Evolutionary conservation across 2,113 vertebrate species (phyloP).

Genomic region (Gobio gobio): DNA sequence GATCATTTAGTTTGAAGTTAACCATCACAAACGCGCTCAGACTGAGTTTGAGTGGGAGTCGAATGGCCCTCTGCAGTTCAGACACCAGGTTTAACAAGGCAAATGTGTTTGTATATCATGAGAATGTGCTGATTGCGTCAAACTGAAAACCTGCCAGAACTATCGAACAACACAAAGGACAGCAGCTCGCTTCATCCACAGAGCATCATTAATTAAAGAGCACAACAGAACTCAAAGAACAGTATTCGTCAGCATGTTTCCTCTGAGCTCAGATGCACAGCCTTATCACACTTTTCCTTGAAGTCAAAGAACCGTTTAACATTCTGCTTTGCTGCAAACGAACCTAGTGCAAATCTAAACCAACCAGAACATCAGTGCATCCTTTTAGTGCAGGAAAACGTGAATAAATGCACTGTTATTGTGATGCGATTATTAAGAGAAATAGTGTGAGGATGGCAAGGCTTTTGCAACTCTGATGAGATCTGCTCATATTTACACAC

Average conservation of each 20-base stretch:
- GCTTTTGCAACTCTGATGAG: neutral
- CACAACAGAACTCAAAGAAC: neutral
- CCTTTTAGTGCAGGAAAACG: neutral
- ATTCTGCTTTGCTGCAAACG: neutral
- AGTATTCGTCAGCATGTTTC: neutral
- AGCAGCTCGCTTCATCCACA: neutral
- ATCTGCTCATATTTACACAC: neutral
- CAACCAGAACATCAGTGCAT: neutral
- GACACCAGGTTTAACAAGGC: slow-evolving; percentile 1
- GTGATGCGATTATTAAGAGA: neutral
- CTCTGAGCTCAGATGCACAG: neutral
- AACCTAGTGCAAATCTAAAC: neutral
- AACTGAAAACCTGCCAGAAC: neutral
- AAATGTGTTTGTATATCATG: neutral
- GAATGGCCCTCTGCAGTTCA: neutral
- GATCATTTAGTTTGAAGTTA: neutral
- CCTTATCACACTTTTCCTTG: neutral
- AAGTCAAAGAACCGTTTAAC: neutral
- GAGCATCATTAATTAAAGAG: neutral
- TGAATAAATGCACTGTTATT: neutral
- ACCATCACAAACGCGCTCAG: neutral
- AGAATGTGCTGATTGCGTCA: neutral
- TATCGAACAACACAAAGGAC: neutral
- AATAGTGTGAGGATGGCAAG: neutral
- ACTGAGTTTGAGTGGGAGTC: neutral